These are phyloP conservation scores for Magallana angulata DNA, from an alignment of 1,140 invertebrate genomes.

Conservation along the genomic window DNA sequence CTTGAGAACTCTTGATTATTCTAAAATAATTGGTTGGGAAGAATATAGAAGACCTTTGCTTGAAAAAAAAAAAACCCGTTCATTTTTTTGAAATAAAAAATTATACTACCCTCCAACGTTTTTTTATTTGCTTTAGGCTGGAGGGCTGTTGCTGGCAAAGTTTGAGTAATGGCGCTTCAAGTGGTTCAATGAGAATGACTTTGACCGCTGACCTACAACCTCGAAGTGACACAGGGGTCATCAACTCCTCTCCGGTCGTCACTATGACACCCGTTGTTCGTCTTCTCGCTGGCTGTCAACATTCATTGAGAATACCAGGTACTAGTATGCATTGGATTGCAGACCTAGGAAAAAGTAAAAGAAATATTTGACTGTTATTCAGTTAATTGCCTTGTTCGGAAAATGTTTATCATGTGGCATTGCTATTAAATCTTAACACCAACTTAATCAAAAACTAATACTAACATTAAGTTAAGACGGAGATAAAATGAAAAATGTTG, in stretches of 20 bases:
- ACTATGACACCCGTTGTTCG: slow-evolving; percentile 18
- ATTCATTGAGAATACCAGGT: slow-evolving; percentile 39
- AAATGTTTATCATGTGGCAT: no score
- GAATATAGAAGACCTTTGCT: neutral
- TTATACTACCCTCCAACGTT: neutral
- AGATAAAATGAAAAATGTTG: no score
- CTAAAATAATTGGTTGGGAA: neutral
- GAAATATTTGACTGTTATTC: no score
- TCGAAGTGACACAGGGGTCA: slow-evolving; percentile 2
- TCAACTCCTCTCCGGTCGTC: neutral
- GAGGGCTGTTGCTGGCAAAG: neutral
- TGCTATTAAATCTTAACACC: no score
- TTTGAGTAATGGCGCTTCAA: neutral
- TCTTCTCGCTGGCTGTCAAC: neutral
- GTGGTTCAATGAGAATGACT: neutral
- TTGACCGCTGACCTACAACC: neutral
- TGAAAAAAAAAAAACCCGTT: neutral
- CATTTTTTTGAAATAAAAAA: neutral
- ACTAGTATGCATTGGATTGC: neutral
- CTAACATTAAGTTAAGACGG: no score
- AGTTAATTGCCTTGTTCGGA: no score
- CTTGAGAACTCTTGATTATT: neutral
- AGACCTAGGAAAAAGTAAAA: no score
- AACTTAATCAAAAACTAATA: no score
- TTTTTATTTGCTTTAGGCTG: neutral